Percentiles rank a stretch among this genome's conserved stretches.
Conservation (phyloP, 2,888 invertebrate species). For the Scaptomyza flava region DNA sequence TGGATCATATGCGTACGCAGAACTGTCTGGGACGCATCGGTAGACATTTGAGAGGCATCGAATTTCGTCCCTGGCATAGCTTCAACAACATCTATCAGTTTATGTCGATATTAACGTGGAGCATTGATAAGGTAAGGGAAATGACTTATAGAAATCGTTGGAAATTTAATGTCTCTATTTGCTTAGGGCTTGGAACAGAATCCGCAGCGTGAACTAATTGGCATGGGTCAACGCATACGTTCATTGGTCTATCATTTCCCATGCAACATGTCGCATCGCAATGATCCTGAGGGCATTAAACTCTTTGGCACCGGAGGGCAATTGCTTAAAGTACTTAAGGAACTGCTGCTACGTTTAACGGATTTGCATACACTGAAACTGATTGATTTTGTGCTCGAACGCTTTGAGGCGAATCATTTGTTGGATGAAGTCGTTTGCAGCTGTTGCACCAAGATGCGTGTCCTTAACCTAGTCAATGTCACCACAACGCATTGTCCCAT, state of each 20-base stretch:
- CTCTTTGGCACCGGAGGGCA: constrained; percentile 92
- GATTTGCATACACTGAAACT: constrained; percentile 88
- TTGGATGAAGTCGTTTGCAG: constrained; percentile 89
- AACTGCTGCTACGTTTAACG: constrained; percentile 88
- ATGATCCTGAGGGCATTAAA: constrained; percentile 87
- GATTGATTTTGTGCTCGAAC: constrained; percentile 90
- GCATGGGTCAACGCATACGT: constrained; percentile 86
- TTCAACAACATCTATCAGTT: constrained; percentile 94
- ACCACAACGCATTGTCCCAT: constrained; percentile 89
- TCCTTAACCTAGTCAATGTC: constrained; percentile 89
- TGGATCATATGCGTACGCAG: constrained; percentile 91
- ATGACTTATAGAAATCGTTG: not conserved
- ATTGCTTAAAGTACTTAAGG: constrained; percentile 87
- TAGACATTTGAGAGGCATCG: constrained; percentile 87
- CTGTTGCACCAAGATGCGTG: constrained; percentile 87
- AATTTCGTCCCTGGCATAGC: constrained; percentile 90
- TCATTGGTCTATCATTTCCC: constrained; percentile 90
- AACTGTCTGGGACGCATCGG: constrained; percentile 89
- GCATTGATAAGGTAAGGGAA: constrained; percentile 86
- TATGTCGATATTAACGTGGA: constrained; percentile 92
- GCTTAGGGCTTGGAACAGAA: constrained; percentile 57
- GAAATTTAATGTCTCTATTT: too few species aligned
- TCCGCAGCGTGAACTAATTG: constrained; percentile 78
- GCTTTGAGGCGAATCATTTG: constrained; percentile 88
- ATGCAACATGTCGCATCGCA: constrained; percentile 88